Evolutionary conservation across 2,888 invertebrate species (phyloP).

Genomic region (Andrena camellia): DNA sequence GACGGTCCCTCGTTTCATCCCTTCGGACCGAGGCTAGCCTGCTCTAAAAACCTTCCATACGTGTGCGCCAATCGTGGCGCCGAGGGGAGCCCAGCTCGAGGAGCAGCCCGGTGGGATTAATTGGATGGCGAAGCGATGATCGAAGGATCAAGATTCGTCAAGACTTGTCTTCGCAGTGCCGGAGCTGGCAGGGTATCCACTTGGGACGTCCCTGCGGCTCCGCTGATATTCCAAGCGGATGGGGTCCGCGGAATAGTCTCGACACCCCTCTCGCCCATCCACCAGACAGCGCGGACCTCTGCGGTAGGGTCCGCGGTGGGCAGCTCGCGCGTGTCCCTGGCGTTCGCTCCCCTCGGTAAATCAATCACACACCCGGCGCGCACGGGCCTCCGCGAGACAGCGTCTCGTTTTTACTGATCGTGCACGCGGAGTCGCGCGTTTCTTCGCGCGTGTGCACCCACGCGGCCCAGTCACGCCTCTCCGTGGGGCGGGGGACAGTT

Average conservation of each 20-base stretch:
- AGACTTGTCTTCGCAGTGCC: too few relatives aligned
- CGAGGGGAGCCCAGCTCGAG: not conserved
- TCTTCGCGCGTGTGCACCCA: slow-evolving; percentile 28
- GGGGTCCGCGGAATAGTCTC: too few relatives aligned
- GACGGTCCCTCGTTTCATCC: slow-evolving; percentile 29
- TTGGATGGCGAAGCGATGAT: too few relatives aligned
- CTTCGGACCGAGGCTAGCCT: slow-evolving; percentile 37
- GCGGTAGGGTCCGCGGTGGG: slow-evolving; percentile 36
- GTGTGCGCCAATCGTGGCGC: not conserved
- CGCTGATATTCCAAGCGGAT: too few relatives aligned
- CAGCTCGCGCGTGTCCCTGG: slow-evolving; percentile 66
- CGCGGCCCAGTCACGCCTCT: slow-evolving; percentile 51
- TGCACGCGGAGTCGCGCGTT: slow-evolving; percentile 19
- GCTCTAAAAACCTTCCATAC: not conserved
- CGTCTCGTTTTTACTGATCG: slow-evolving; percentile 73
- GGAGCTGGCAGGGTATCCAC: too few relatives aligned
- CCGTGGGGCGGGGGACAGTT: not conserved
- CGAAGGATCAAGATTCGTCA: too few relatives aligned
- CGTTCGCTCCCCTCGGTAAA: slow-evolving; percentile 75
- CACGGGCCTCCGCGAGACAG: slow-evolving; percentile 57
- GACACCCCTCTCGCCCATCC: too few relatives aligned
- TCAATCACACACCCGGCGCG: slow-evolving; percentile 74
- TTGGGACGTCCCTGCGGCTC: too few relatives aligned
- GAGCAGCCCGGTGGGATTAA: not conserved
- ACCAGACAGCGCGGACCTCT: not conserved